Conservation (phyloP, 2,797 vertebrate genomes). For the Sebastes cheni region DNA sequence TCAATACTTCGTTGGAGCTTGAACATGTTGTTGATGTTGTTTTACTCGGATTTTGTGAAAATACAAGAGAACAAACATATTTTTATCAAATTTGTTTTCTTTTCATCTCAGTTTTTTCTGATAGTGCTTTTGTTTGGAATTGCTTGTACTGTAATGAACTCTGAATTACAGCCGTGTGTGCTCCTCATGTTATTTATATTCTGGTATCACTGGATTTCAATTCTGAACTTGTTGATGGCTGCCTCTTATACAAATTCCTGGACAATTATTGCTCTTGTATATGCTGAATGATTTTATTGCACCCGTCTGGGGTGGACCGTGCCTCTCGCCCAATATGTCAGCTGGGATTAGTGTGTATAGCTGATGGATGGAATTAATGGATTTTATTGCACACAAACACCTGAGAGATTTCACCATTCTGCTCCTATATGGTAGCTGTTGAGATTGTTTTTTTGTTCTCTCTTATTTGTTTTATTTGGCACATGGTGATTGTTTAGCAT, state of each 20-base stretch:
- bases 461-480: not conserved
- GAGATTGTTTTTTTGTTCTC: not conserved
- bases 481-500: not conserved
- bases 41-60: not conserved
- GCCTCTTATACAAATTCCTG: not conserved
- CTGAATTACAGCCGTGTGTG: not conserved
- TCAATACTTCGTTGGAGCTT: not conserved
- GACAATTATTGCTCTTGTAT: not conserved
- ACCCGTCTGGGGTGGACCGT: not conserved
- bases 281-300: not conserved
- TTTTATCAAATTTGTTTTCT: not conserved
- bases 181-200: not conserved
- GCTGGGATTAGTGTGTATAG: not conserved
- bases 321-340: not conserved
- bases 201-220: not conserved
- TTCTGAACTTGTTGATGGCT: not conserved
- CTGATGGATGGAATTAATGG: not conserved
- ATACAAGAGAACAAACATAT: not conserved
- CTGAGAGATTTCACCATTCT: not conserved
- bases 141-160: not conserved
- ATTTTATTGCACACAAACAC: slow-evolving; percentile 1
- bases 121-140: not conserved
- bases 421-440: not conserved
- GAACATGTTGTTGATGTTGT: slow-evolving; percentile 4
- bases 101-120: not conserved